Base-by-base conservation (phyloP, 2,113 vertebrate genomes). In the Speoplatyrhinus poulsoni region DNA sequence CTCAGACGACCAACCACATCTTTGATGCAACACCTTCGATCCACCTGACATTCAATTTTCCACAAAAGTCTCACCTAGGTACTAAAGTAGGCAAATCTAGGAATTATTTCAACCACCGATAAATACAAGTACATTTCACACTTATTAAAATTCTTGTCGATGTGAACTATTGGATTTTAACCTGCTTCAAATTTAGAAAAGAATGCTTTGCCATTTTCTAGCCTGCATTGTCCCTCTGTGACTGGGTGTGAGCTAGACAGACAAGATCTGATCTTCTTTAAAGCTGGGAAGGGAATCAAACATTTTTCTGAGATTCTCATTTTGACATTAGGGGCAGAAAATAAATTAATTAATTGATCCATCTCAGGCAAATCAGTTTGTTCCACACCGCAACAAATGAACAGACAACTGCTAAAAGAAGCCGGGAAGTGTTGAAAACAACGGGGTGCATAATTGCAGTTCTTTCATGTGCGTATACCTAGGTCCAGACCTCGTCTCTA, bases 401-500 rank as follows among this genome's bases (percentile, higher is more conserved):
- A 32, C 56, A 46, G 65, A 70, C 82, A 77, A 57, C 69, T 76
- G 32, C 69, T 70, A 47, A 50, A 62, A 56, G 33, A 46, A 52
- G 72, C 49, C 8, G 0, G 67, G 60, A 48, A 15, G 11, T 57
- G 65, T 47, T 9, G 58, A 65, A 60, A 53, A 60, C 33, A 0
- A 59, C 46, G 15, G 19, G 17, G 48, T 56, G 60, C 59, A 69
- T 89, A 82, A 88, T 83, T 85, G 85, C 74, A 17, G 73, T 70
- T 65, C 78, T 87, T 89, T 89, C 73, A 87, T 87, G 87, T 80
- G 64, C 69, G 69, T 89, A 26, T 26, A 90, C 88, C 84, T 89
- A 84, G 80, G 84, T 68, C 82, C 75, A 26, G 56, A 7, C 62
- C 75, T 72, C 69, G 73, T 63, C 73, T 15, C 13, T 69, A 62